Conservation (phyloP, 1,140 invertebrate species). For the Cydia fagiglandana region DNA sequence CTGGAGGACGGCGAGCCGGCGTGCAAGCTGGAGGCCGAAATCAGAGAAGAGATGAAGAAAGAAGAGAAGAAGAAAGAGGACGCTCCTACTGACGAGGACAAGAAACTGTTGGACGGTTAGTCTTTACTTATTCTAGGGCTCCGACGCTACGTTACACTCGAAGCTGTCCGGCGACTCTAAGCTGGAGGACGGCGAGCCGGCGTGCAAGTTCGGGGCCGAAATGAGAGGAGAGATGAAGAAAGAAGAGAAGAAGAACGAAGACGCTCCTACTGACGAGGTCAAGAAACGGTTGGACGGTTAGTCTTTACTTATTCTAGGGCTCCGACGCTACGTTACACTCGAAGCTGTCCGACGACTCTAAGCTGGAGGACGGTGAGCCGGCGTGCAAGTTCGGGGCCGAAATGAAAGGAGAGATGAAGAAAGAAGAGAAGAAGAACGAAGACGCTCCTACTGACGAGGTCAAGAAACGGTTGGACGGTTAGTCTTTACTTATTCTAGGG, state of each 20-base stretch:
- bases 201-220: conserved; percentile 49
- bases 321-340: conserved; percentile 48
- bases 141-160: conserved; percentile 47
- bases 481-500: conserved; percentile 52
- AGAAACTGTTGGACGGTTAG: conserved; percentile 89
- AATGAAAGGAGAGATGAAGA: conserved; percentile 59
- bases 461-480: conserved; percentile 90
- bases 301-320: conserved; percentile 56
- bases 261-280: conserved; percentile 90
- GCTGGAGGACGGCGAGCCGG: conserved; percentile 54
- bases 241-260: conserved; percentile 83
- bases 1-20: conserved; percentile 56
- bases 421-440: conserved; percentile 83
- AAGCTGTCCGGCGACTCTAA: conserved; percentile 51
- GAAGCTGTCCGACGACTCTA: conserved; percentile 50
- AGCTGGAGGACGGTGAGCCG: conserved; percentile 55
- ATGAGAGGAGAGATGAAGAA: conserved; percentile 61
- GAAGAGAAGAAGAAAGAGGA: conserved; percentile 85
- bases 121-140: conserved; percentile 52
- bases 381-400: conserved; percentile 49
- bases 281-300: conserved; percentile 90
- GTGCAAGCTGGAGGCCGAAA: conserved; percentile 49
- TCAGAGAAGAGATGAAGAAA: conserved; percentile 60
- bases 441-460: conserved; percentile 91
- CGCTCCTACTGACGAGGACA: conserved; percentile 91